Evolutionary conservation across 2,888 invertebrate species (phyloP), one percentile per base, ranked within the genome.

Genomic region (Lampropteryx suffumata): DNA sequence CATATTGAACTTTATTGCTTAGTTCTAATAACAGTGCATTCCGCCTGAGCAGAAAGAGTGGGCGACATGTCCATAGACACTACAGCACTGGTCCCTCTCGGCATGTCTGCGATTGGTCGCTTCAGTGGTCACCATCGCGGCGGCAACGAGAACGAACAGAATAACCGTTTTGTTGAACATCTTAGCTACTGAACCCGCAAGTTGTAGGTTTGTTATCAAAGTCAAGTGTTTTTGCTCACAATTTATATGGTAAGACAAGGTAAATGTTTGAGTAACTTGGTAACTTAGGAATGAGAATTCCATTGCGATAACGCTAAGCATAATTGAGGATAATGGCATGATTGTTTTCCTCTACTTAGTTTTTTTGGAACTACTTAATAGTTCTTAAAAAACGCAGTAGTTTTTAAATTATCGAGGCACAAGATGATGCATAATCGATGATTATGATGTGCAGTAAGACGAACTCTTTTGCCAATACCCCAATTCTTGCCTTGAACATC

Each of bases 51-150:
- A 48, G 41, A 26, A 33, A 12, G 33, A 9, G 21, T 43, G 35
- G 6, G 27, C 3, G 4, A 11, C 9, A 5, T 39, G 24, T 8
- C 46, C 37, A n/a, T 46, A 39, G 3, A 39, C 46, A 3, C 12
- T 29, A 33, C 46, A 46, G 46, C 46, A 46, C 27, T 27, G 14
- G 27, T 39, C 17, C 17, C 13, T 39, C 37, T 46, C 46, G 17
- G 46, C 9, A 13, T 46, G 5, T 2, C 8, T 33, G 6, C 33
- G n/a, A 10, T 28, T 34, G 4, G 27, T 17, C 7, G 39, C 39
- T 10, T 35, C 29, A 10, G 27, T 35, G 1, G 32, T 24, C 3
- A 26, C 12, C 32, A 41, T 3, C n/a, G 33, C 27, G 7, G 42
- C 33, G 2, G 24, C 33, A n/a, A 42, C 14, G 2, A 49, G 37